phyloP scores from a whole-genome alignment of 2,797 vertebrate genomes.

The Sebastes ruberrimus region DNA sequence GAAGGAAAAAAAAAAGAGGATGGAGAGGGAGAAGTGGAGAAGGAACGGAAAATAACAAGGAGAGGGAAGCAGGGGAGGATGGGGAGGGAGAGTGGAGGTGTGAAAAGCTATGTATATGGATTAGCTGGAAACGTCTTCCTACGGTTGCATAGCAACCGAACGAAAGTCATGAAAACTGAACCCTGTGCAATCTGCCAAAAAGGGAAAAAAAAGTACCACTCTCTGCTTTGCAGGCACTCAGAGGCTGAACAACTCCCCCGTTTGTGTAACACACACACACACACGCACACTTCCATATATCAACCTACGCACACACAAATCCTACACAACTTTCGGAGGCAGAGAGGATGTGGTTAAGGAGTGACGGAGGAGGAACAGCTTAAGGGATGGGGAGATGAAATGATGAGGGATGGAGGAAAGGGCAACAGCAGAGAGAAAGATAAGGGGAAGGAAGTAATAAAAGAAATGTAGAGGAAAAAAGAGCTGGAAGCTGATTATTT shows the following conservation, averaged over 20 bases:
- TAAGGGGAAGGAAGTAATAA: neutral
- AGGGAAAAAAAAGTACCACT: slow-evolving; percentile 10
- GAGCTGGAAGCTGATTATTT: neutral
- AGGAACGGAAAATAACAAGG: neutral
- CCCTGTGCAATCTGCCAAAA: slow-evolving; percentile 30
- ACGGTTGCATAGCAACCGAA: slow-evolving; percentile 52
- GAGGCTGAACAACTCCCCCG: neutral
- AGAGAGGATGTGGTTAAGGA: neutral
- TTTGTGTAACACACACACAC: neutral
- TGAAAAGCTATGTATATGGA: slow-evolving; percentile 26
- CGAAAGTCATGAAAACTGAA: slow-evolving; percentile 33
- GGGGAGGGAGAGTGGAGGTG: neutral
- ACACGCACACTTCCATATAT: neutral
- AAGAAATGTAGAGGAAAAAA: neutral
- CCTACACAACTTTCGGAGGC: neutral
- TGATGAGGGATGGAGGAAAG: neutral
- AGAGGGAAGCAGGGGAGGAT: neutral
- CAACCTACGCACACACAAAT: neutral
- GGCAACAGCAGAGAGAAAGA: neutral
- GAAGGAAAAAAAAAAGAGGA: neutral
- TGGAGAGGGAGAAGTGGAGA: neutral
- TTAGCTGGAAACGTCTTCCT: slow-evolving; percentile 14
- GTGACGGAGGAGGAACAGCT: neutral
- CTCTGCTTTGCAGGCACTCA: slow-evolving; percentile 2
- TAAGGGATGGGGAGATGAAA: neutral